Percentiles rank a stretch among this genome's conserved stretches.
Conservation (phyloP, 1,140 invertebrate genomes). For the Drosophila tsacasi region DNA sequence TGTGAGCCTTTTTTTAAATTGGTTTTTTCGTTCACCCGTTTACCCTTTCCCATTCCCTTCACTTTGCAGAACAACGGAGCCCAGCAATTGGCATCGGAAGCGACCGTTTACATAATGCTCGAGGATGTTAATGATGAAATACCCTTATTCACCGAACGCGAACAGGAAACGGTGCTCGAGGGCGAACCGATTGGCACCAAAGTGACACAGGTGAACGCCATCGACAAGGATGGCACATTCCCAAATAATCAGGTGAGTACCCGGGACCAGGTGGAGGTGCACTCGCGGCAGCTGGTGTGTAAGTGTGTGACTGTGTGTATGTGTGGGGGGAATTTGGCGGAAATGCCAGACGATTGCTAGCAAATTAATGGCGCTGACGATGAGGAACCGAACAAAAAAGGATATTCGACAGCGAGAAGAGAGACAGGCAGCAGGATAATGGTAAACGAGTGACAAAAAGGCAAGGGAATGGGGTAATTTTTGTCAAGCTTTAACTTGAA, state of each 20-base stretch:
- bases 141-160: slow-evolving; percentile 96
- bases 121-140: slow-evolving; percentile 99
- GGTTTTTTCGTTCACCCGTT: slow-evolving; percentile 18
- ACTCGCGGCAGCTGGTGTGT: not conserved
- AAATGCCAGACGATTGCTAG: slow-evolving; percentile 65
- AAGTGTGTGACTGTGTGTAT: not conserved
- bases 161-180: slow-evolving; percentile 97
- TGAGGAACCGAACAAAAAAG: slow-evolving; percentile 12
- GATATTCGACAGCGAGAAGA: slow-evolving; percentile 7
- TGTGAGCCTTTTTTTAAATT: slow-evolving; percentile 24
- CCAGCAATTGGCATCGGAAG: slow-evolving; percentile 97
- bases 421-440: not conserved
- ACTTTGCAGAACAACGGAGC: slow-evolving; percentile 95
- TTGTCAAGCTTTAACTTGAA: not conserved
- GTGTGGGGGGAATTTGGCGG: slow-evolving; percentile 31
- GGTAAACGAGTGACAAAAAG: not conserved
- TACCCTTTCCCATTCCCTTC: not conserved
- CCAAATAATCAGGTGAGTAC: slow-evolving; percentile 95
- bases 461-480: not conserved
- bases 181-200: slow-evolving; percentile 97
- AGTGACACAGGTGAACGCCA: slow-evolving; percentile 98
- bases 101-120: slow-evolving; percentile 96
- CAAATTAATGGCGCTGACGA: slow-evolving; percentile 59
- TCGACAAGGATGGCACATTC: slow-evolving; percentile 97
- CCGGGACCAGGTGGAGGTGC: slow-evolving; percentile 16